Evolutionary conservation across 1,140 invertebrate genomes (phyloP).

Genomic region (Bombus affinis): DNA sequence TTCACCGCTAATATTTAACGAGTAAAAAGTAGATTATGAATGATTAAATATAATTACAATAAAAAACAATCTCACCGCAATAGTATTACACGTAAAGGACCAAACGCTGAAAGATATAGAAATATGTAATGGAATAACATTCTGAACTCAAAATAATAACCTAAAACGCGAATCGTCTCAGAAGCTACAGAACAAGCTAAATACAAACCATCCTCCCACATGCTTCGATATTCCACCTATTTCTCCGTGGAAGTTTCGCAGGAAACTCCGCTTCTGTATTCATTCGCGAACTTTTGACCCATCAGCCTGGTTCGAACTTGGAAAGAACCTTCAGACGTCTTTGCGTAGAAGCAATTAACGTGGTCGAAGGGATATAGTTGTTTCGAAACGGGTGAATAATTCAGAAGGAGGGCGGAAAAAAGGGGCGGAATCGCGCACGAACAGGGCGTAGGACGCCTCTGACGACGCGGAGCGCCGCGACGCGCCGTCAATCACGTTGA

Average conservation of each 20-base stretch:
- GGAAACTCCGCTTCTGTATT: neutral
- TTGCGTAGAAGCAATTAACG: neutral
- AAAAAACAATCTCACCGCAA: neutral
- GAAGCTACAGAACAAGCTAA: neutral
- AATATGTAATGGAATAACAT: neutral
- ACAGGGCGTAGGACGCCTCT: neutral
- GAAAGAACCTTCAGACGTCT: neutral
- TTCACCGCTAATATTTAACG: no score
- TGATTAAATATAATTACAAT: neutral
- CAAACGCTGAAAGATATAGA: neutral
- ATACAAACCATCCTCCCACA: neutral
- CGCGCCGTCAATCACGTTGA: constrained; percentile 67
- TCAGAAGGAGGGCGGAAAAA: neutral
- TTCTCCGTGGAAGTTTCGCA: neutral
- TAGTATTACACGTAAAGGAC: neutral
- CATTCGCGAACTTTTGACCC: neutral
- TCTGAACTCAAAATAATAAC: neutral
- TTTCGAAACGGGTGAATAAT: constrained; percentile 14
- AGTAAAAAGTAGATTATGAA: no score
- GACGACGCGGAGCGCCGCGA: constrained; percentile 34
- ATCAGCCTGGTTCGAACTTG: neutral
- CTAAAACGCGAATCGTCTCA: neutral
- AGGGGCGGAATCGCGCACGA: constrained; percentile 2
- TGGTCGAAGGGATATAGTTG: neutral
- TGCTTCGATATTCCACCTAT: neutral